These are phyloP conservation scores for Lacanobia wlatinum DNA, from an alignment of 2,888 invertebrate species.

Conservation along the genomic window DNA sequence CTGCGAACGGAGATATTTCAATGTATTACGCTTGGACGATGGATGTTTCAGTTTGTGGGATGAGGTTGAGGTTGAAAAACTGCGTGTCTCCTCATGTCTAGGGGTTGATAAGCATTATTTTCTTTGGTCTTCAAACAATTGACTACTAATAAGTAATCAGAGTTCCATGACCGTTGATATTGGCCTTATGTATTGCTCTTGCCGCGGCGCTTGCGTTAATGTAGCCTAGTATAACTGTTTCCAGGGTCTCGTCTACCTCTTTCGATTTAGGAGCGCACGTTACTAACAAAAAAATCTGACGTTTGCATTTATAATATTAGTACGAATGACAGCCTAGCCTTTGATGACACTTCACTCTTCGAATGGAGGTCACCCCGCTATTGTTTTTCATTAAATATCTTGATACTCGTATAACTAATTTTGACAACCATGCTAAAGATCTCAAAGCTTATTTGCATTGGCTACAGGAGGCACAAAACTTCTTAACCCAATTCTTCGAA, in stretches of 20 bases:
- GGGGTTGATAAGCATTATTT: slow-evolving; percentile 4
- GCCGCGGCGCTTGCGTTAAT: no score
- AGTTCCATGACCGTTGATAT: background rate
- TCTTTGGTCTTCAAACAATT: no score
- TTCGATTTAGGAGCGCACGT: no score
- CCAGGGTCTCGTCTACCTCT: no score
- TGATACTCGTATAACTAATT: no score
- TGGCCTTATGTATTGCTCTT: background rate
- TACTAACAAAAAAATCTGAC: no score
- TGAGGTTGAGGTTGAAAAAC: slow-evolving; percentile 21
- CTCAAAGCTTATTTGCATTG: background rate
- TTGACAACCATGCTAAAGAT: background rate
- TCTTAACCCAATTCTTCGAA: no score
- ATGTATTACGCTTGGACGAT: slow-evolving; percentile 53
- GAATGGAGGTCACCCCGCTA: background rate
- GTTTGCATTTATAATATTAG: no score
- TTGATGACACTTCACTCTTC: no score
- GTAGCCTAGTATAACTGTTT: no score
- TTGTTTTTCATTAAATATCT: no score
- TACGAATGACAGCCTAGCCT: background rate
- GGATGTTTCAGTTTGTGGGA: slow-evolving; percentile 30
- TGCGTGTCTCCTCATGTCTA: background rate
- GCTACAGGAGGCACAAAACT: background rate
- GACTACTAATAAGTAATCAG: background rate
- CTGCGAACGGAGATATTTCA: slow-evolving; percentile 56